A percentile compares a stretch with the other conserved stretches of the same genome.
These are phyloP conservation scores for Heliconius aoede DNA, from an alignment of 2,888 invertebrate genomes.

Conservation along the genomic window DNA sequence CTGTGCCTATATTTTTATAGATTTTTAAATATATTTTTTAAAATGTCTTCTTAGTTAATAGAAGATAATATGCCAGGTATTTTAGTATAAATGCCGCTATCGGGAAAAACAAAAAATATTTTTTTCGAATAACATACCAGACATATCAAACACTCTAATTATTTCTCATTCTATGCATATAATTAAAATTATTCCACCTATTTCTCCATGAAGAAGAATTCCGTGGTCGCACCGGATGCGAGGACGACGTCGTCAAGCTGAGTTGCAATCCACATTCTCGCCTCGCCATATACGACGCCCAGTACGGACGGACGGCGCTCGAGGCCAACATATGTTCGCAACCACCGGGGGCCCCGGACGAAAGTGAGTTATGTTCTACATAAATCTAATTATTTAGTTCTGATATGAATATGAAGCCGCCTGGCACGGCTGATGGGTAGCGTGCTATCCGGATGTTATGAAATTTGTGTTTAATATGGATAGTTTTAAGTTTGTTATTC, in stretches of 20 bases:
- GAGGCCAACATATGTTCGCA: slow-evolving; percentile 91
- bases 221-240: slow-evolving; percentile 93
- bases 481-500: not conserved
- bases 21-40: no score
- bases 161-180: not conserved
- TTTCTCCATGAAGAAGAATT: slow-evolving; percentile 88
- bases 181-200: no score
- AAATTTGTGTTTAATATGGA: not conserved
- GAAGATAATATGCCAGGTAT: no score
- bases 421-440: not conserved
- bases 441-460: not conserved
- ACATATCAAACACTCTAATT: no score
- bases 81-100: no score
- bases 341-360: slow-evolving; percentile 89
- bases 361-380: slow-evolving; percentile 86
- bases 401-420: not conserved
- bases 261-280: slow-evolving; percentile 92
- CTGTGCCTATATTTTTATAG: no score
- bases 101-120: no score
- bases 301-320: slow-evolving; percentile 92
- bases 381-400: slow-evolving; percentile 18
- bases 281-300: slow-evolving; percentile 94
- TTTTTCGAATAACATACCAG: no score
- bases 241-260: slow-evolving; percentile 91
- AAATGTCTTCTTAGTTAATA: no score